These are phyloP conservation scores for Papilio helenus DNA, from an alignment of 1,140 invertebrate species.

Conservation along the genomic window DNA sequence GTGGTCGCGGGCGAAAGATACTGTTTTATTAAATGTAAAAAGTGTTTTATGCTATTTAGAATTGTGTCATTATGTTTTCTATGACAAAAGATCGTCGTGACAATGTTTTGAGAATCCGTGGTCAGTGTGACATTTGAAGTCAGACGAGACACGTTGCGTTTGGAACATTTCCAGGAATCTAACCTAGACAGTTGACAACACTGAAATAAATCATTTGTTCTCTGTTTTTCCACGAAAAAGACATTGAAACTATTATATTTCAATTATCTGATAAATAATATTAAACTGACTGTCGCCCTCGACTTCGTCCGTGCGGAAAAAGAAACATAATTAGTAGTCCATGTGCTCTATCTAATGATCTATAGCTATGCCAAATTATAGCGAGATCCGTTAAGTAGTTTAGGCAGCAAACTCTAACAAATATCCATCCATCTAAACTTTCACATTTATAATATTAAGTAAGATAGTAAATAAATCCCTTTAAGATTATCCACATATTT, in stretches of 20 bases:
- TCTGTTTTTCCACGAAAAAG: neutral
- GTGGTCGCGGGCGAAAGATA: no score
- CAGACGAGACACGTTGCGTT: neutral
- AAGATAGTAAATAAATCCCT: no score
- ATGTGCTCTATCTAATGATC: no score
- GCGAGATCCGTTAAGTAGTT: no score
- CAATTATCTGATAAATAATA: neutral
- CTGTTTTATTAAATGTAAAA: neutral
- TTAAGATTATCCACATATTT: no score
- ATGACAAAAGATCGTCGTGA: neutral
- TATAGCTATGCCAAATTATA: no score
- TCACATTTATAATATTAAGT: no score
- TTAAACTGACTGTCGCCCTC: no score
- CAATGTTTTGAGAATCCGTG: conserved; percentile 12
- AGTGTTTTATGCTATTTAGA: neutral
- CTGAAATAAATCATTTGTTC: conserved; percentile 26
- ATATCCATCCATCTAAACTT: no score
- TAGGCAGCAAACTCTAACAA: no score
- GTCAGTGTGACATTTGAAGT: neutral
- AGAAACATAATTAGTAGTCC: no score
- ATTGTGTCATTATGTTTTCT: neutral
- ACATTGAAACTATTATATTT: neutral
- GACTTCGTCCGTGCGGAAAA: no score
- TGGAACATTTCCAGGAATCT: conserved; percentile 19
- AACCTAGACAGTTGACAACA: conserved; percentile 16